Conservation (phyloP, 2,888 invertebrate species). For the Lutraria lutraria region DNA sequence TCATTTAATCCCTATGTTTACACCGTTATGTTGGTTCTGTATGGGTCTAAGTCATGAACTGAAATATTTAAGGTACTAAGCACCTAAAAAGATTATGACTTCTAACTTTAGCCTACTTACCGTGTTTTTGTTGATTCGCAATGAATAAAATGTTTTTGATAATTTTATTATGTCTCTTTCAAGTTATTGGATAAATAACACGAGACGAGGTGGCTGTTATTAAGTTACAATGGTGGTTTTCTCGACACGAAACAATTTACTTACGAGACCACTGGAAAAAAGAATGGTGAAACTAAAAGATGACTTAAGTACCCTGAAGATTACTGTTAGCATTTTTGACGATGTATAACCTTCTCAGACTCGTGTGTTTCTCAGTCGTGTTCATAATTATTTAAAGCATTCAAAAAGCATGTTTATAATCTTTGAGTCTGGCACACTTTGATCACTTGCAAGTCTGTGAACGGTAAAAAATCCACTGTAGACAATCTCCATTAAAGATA, state of each 20-base stretch:
- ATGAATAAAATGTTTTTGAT: constrained; percentile 4
- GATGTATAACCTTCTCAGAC: too few species aligned
- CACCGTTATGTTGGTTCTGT: neutral
- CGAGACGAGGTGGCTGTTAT: too few species aligned
- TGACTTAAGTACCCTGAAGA: too few species aligned
- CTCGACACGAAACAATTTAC: too few species aligned
- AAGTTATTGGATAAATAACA: too few species aligned
- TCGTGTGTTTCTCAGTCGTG: too few species aligned
- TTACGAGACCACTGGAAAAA: too few species aligned
- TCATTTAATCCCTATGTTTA: neutral
- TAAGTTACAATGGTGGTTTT: too few species aligned
- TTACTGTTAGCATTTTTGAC: too few species aligned
- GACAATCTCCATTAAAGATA: neutral
- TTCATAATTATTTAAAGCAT: too few species aligned
- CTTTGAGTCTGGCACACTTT: neutral
- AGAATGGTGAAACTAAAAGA: too few species aligned
- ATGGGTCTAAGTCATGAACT: neutral
- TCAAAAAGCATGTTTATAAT: neutral
- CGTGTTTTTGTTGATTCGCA: neutral
- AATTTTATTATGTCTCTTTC: too few species aligned
- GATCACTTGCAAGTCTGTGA: neutral
- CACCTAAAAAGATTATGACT: neutral
- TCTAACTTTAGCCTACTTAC: neutral
- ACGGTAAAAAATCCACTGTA: neutral
- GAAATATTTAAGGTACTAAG: neutral